These are phyloP conservation scores for Epinotia ramella DNA, from an alignment of 2,888 invertebrate genomes.

Conservation along the genomic window DNA sequence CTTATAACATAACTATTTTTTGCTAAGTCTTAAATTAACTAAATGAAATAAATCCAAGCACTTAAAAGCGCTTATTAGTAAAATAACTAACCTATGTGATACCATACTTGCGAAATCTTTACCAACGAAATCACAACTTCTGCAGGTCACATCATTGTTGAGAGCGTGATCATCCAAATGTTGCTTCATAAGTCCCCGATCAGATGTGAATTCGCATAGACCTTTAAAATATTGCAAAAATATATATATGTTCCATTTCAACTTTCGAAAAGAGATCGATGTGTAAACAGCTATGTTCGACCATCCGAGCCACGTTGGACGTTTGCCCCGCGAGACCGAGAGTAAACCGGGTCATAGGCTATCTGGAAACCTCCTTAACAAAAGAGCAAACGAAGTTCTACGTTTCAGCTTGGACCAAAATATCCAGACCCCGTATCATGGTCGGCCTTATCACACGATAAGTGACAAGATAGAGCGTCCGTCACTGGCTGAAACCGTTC, in stretches of 20 bases:
- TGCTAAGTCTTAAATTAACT: not conserved
- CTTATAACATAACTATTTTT: no score
- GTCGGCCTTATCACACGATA: no score
- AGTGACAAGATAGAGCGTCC: no score
- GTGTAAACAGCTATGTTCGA: not conserved
- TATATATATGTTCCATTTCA: not conserved
- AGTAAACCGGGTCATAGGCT: no score
- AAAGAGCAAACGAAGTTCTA: no score
- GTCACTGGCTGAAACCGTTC: no score
- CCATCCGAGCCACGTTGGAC: not conserved
- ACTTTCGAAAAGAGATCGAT: no score
- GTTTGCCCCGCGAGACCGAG: no score
- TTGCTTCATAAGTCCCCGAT: constrained; percentile 47
- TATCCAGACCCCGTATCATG: no score
- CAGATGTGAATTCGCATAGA: constrained; percentile 53
- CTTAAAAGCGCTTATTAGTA: not conserved
- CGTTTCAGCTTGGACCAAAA: no score
- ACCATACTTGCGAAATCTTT: constrained; percentile 65
- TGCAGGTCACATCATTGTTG: constrained; percentile 63
- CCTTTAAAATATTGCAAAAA: constrained; percentile 47
- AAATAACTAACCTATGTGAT: constrained; percentile 61
- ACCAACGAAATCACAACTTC: constrained; percentile 62
- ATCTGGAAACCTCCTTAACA: no score
- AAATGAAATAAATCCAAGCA: not conserved
- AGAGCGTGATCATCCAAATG: constrained; percentile 62